Base-by-base conservation (phyloP, 2,113 vertebrate genomes). In the Eolophus roseicapilla region DNA sequence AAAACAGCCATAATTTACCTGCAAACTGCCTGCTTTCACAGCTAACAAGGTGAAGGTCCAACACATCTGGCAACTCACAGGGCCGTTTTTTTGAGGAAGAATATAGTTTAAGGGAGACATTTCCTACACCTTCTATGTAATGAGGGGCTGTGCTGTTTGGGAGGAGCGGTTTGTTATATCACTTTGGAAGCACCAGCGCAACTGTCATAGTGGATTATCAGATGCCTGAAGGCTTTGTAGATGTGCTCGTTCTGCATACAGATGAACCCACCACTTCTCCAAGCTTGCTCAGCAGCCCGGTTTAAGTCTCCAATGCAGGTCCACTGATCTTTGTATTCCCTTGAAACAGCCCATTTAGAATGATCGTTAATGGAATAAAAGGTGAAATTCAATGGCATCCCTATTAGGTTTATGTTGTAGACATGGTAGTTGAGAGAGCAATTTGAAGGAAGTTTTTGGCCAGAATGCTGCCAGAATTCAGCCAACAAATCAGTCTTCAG, bases 261-360 rank as follows among this genome's bases (percentile, higher is more conserved):
- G 82, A 99, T 79, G 82, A 99, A 98, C 7, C 99, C 99, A 47
- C 99, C 99, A 17, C 98, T 98, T 92, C 98, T 98, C 97, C 97
- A 98, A 57, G 97, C 96, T 92, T 99, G 99, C 37, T 97, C 65
- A 0, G 76, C 94, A 82, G 98, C 97, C 25, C 99, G 98, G 95
- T 99, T 99, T 92, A 99, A 92, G 82, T 99, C 99, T 86, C 99
- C 99, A 19, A 99, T 96, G 74, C 99, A 99, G 19, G 97, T 98
- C 98, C 99, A 98, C 77, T 78, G 97, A 88, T 98, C 97, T 96
- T 97, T 50, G 10, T 60, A 69, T 5, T 52, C 39, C 68, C 2
- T 69, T 7, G 99, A 99, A 94, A 99, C 97, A 39, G 99, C 98
- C 99, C 99, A 99, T 97, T 99, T 99, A 53, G 99, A 98, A 94